Conservation (phyloP, 2,797 vertebrate genomes). For the Acomys russatus region DNA sequence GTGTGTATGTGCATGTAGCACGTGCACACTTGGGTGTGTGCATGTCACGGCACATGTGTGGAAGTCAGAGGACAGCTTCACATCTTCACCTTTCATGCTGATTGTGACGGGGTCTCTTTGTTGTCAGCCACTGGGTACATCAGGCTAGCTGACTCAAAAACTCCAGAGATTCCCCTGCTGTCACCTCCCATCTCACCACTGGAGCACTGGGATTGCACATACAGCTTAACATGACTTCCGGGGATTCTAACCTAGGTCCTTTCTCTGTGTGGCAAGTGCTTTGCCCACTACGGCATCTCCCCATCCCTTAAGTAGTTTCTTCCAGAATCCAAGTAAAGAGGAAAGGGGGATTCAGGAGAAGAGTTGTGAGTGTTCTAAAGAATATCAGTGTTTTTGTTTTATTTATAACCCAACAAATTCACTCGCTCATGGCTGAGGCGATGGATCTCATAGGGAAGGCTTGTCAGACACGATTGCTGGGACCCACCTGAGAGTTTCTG, state of each 20-base stretch:
- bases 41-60: background rate
- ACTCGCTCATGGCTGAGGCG: background rate
- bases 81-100: background rate
- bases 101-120: background rate
- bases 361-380: background rate
- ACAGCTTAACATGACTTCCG: background rate
- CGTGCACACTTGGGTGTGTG: too few relatives aligned
- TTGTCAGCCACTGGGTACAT: background rate
- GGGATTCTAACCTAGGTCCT: background rate
- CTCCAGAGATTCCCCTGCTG: background rate
- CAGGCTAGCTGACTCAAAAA: background rate
- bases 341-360: background rate
- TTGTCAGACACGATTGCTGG: background rate
- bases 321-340: background rate
- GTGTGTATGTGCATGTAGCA: background rate
- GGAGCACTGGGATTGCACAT: background rate
- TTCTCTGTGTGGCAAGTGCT: background rate
- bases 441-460: background rate
- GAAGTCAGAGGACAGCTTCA: background rate
- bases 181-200: background rate
- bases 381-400: background rate
- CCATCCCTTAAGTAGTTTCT: background rate
- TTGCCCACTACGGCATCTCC: background rate
- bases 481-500: background rate
- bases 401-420: background rate